These are phyloP conservation scores for Pseudochaenichthys georgianus DNA, from an alignment of 2,797 vertebrate genomes.

Conservation along the genomic window DNA sequence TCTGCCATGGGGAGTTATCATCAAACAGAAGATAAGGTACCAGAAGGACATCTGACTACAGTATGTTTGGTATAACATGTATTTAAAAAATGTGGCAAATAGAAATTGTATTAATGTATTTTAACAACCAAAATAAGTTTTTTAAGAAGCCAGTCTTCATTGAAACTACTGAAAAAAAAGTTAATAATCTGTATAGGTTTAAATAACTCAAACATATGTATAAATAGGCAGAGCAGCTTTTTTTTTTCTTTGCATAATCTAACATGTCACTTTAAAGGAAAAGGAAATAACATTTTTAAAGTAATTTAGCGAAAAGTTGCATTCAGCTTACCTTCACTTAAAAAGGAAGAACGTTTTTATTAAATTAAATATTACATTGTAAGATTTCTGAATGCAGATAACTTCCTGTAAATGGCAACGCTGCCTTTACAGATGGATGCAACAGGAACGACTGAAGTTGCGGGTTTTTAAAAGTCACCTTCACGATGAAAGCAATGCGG, in stretches of 20 bases:
- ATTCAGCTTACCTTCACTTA: background rate
- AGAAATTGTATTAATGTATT: background rate
- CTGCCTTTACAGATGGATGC: constrained; percentile 42
- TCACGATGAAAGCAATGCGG: constrained; percentile 55
- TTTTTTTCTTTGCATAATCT: background rate
- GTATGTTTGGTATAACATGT: too few relatives aligned
- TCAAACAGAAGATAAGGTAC: background rate
- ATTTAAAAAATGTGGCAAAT: background rate
- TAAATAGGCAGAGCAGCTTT: too few relatives aligned
- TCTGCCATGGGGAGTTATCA: background rate
- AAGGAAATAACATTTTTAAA: background rate
- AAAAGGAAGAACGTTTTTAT: constrained; percentile 3
- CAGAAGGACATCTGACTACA: background rate
- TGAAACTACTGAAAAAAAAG: too few relatives aligned
- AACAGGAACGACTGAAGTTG: constrained; percentile 36
- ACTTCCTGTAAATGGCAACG: constrained; percentile 20
- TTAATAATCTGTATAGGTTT: too few relatives aligned
- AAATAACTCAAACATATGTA: too few relatives aligned
- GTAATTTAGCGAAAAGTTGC: background rate
- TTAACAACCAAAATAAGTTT: too few relatives aligned
- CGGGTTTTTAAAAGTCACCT: constrained; percentile 55
- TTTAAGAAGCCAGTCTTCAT: too few relatives aligned
- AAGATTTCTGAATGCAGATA: constrained; percentile 29
- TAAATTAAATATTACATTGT: constrained; percentile 24
- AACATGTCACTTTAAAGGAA: background rate